Evolutionary conservation across 1,140 invertebrate genomes (phyloP), one percentile per base, ranked within the genome.

Genomic region (Rhizoglyphus robini): DNA sequence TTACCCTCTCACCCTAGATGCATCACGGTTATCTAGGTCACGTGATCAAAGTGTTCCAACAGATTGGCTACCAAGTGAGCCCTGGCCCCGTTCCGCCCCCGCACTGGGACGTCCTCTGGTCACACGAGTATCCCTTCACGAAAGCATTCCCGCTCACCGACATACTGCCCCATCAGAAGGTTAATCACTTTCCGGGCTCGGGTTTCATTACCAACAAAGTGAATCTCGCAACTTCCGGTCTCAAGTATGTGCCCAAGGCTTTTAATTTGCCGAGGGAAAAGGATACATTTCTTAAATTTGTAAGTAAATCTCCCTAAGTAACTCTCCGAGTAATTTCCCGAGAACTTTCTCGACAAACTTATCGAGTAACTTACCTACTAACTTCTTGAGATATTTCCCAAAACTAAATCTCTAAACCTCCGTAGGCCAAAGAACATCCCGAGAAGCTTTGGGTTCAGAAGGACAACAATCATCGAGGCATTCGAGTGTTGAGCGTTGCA

Each of bases 201-300:
- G 93, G 93, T 0, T 95, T 84, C 71, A 86, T 96, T 49, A 96
- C 92, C 0, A 95, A 91, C 71, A 98, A 98, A 80, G 89, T 92
- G 5, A 87, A 87, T 73, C 78, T 97, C 34, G 89, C 90, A 0
- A 89, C 86, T 1, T 84, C 87, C 0, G 72, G 81, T 11, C 79
- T 88, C 11, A 80, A 83, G 41, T 85, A 85, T 70, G 84, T 96
- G 65, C 93, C 92, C 0, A 80, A 79, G 70, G 88, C 94, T 0
- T 98, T 95, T 74, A 85, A 86, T 74, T 79, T 97, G 59, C 93
- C 94, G 0, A 75, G 82, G 60, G 81, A 91, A 57, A 86, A 84
- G 69, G 75, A 84, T 1, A 76, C 82, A 49, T 84, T 96, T 65
- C 70, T 88, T 3, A 72, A 83, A 61, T 92, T 88, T 77, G 81